Conservation (phyloP, 2,888 invertebrate genomes). For the Neuroscelio doddi region DNA sequence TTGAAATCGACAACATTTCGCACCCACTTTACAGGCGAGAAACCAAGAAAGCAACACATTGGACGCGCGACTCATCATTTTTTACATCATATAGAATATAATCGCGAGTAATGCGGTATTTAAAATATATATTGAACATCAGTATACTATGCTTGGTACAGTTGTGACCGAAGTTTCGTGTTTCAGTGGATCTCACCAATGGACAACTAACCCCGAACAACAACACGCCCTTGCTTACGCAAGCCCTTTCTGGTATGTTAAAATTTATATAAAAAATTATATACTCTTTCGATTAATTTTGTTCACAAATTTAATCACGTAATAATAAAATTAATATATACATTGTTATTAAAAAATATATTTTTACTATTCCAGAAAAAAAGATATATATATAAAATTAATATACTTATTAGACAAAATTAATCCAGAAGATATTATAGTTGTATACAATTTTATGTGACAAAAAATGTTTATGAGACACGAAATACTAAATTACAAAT, state of each 20-base stretch:
- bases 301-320: too few species aligned
- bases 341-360: too few species aligned
- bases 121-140: slow-evolving; percentile 20
- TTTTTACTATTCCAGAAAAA: too few species aligned
- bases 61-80: slow-evolving; percentile 45
- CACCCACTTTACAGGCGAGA: slow-evolving; percentile 11
- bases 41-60: slow-evolving; percentile 63
- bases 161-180: slow-evolving; percentile 78
- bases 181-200: slow-evolving; percentile 95
- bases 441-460: too few species aligned
- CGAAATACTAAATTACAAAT: too few species aligned
- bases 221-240: slow-evolving; percentile 95
- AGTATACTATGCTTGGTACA: slow-evolving; percentile 70
- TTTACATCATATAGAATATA: slow-evolving; percentile 18
- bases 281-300: too few species aligned
- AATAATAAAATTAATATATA: too few species aligned
- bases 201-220: slow-evolving; percentile 97
- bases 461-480: too few species aligned
- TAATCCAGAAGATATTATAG: too few species aligned
- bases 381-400: too few species aligned
- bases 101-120: slow-evolving; percentile 27
- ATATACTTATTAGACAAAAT: too few species aligned
- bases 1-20: not conserved
- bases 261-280: too few species aligned
- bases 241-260: slow-evolving; percentile 93